Conservation (phyloP, 2,888 invertebrate genomes). For the Amaurobius ferox region DNA sequence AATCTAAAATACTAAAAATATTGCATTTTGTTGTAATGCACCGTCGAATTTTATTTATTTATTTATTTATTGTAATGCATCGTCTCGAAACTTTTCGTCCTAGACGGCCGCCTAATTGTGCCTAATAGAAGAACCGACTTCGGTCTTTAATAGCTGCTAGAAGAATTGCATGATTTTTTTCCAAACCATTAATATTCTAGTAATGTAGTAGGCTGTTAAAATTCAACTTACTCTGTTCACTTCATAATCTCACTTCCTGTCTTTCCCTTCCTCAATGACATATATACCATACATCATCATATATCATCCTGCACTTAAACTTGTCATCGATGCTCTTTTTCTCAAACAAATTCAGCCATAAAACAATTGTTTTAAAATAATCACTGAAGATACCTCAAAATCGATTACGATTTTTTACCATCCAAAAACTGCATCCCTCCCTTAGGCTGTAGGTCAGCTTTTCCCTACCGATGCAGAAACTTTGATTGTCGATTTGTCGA, state of each 20-base stretch:
- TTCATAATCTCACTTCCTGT: neutral
- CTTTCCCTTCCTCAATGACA: neutral
- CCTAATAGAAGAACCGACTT: too few relatives aligned
- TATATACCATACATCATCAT: slow-evolving; percentile 10
- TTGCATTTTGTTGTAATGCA: too few relatives aligned
- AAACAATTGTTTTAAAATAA: slow-evolving; percentile 34
- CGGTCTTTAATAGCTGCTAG: too few relatives aligned
- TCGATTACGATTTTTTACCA: slow-evolving; percentile 24
- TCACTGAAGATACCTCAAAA: slow-evolving; percentile 8
- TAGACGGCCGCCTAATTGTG: too few relatives aligned
- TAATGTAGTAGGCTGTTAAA: too few relatives aligned
- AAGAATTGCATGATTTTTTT: too few relatives aligned
- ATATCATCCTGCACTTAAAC: slow-evolving; percentile 29
- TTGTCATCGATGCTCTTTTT: slow-evolving; percentile 36
- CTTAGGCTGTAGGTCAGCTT: slow-evolving; percentile 35
- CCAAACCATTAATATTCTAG: too few relatives aligned
- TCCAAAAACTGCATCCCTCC: neutral
- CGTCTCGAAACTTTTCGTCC: too few relatives aligned
- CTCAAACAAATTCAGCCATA: neutral
- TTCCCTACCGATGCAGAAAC: neutral
- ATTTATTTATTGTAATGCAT: too few relatives aligned
- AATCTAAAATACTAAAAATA: too few relatives aligned
- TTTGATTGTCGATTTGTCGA: neutral
- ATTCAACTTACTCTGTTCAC: too few relatives aligned
- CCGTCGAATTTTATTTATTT: too few relatives aligned